These are phyloP conservation scores for Fulica atra DNA, from an alignment of 2,113 vertebrate species.

Conservation along the genomic window DNA sequence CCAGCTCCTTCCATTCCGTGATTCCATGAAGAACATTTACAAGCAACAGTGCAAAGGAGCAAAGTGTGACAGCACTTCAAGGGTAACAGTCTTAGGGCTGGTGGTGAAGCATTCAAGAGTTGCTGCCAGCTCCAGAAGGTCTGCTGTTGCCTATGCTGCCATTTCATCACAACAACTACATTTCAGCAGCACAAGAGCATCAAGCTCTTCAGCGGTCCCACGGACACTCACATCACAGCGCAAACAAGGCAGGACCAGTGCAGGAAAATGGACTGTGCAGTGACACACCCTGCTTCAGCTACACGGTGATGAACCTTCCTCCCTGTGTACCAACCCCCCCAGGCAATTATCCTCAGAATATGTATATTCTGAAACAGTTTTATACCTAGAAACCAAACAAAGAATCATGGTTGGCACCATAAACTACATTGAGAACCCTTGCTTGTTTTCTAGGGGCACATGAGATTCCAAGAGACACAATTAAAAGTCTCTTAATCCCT, in stretches of 20 bases:
- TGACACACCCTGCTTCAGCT: neutral
- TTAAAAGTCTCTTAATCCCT: neutral
- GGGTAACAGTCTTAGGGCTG: neutral
- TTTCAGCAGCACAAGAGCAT: neutral
- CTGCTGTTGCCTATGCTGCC: accelerated
- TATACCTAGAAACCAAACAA: neutral
- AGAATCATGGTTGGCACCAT: neutral
- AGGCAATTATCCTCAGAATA: neutral
- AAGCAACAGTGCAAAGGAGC: neutral
- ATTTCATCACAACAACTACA: neutral
- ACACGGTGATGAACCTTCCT: neutral
- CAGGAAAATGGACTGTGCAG: neutral
- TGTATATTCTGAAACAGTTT: neutral
- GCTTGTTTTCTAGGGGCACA: neutral
- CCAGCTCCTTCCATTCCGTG: too few relatives aligned
- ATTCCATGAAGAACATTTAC: neutral
- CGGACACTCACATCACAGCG: neutral
- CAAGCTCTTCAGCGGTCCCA: neutral
- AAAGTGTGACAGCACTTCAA: neutral
- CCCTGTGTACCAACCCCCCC: neutral
- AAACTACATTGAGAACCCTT: neutral
- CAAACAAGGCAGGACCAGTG: neutral
- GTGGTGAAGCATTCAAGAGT: neutral
- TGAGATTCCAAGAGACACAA: neutral
- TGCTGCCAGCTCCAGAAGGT: neutral